Evolutionary conservation across 2,797 vertebrate species (phyloP), one percentile per base, ranked within the genome.

Genomic region (Acrocephalus scirpaceus): DNA sequence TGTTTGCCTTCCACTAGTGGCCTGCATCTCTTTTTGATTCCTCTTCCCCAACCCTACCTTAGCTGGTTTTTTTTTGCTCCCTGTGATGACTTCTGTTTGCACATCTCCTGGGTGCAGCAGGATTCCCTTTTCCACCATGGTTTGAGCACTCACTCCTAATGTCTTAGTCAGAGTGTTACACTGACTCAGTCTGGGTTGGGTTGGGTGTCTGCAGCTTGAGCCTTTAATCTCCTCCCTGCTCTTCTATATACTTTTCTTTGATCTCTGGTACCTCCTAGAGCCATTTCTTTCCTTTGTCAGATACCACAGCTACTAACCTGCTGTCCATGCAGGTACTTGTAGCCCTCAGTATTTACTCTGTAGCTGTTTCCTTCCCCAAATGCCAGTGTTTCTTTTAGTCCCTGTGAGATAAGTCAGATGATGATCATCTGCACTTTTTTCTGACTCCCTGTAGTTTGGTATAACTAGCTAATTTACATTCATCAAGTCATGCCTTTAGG

Each of bases 111-210:
- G 11, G 7, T 93, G 53, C 38, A 76, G 40, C 60, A 85, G 54
- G 44, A n/a, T 32, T 77, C 11, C 13, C 25, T 84, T 56, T 84
- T 92, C 60, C 19, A 50, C 19, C 5, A 8, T 51, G 16, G 10
- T 18, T 86, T 75, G 48, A 67, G 30, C 53, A n/a, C n/a, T 60
- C 26, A 34, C 29, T 42, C 14, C 53, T 12, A 7, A 6, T 58
- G 17, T 70, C 27, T 90, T 69, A 60, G 64, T 62, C 13, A 2
- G 15, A 20, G 36, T 57, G 18, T 73, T 81, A 16, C 19, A 57
- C 36, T 92, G 84, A 89, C 81, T 94, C 90, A 87, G 86, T 32
- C 50, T 79, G 65, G n/a, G 36, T 61, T 93, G 75, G 42, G 51
- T 81, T 82, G 67, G 16, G 18, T 92, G 74, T 80, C 74, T 91